Conservation (phyloP, 1,140 invertebrate species). For the Drosophila subpulchrella region DNA sequence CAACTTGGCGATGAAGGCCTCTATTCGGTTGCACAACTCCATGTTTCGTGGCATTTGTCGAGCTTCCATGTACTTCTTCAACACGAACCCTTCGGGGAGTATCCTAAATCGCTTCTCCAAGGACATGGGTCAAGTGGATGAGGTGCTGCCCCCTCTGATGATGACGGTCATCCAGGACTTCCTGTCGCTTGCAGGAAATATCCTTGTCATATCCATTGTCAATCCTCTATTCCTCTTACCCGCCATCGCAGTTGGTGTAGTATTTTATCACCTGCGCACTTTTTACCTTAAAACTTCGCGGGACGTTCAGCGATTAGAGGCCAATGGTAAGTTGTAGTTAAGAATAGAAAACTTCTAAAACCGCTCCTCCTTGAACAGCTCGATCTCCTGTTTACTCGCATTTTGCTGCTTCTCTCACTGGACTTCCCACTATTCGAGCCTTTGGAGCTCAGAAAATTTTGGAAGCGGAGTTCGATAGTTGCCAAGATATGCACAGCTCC, state of each 20-base stretch:
- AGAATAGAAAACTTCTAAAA: background rate
- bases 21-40: slow-evolving; percentile 89
- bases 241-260: slow-evolving; percentile 87
- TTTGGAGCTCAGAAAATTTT: slow-evolving; percentile 91
- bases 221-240: slow-evolving; percentile 92
- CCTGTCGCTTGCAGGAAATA: slow-evolving; percentile 89
- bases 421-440: slow-evolving; percentile 95
- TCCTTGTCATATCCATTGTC: slow-evolving; percentile 90
- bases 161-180: slow-evolving; percentile 91
- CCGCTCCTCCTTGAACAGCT: slow-evolving; percentile 84
- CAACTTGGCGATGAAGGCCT: slow-evolving; percentile 89
- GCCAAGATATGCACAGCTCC: slow-evolving; percentile 90
- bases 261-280: slow-evolving; percentile 91
- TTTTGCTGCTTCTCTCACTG: slow-evolving; percentile 94
- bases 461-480: slow-evolving; percentile 91
- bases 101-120: slow-evolving; percentile 90
- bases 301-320: slow-evolving; percentile 94
- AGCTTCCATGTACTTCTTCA: slow-evolving; percentile 93
- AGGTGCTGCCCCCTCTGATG: slow-evolving; percentile 90
- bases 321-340: slow-evolving; percentile 89
- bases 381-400: slow-evolving; percentile 94
- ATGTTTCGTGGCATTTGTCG: slow-evolving; percentile 92
- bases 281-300: slow-evolving; percentile 93
- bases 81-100: slow-evolving; percentile 88
- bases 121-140: slow-evolving; percentile 94